These are phyloP conservation scores for Aplochiton taeniatus DNA, from an alignment of 2,797 vertebrate genomes.

Conservation along the genomic window DNA sequence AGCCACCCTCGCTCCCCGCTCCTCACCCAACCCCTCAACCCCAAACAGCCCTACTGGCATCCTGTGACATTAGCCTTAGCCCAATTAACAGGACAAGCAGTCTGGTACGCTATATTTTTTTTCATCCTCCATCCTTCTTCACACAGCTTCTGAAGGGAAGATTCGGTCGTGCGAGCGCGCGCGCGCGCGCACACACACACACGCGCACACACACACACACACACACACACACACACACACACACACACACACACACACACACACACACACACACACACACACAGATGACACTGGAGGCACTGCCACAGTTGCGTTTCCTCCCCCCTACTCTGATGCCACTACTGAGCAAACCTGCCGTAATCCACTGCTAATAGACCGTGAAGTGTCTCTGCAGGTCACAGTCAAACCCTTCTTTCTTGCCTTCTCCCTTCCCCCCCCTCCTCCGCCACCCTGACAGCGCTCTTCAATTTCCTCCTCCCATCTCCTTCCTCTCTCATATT, in stretches of 20 bases:
- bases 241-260: neutral
- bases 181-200: neutral
- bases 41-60: slow-evolving; percentile 8
- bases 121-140: slow-evolving; percentile 7
- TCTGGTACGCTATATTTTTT: neutral
- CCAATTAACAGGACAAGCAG: slow-evolving; percentile 47
- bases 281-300: neutral
- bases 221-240: no score
- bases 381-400: neutral
- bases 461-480: neutral
- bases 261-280: no score
- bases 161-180: no score
- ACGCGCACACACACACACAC: neutral
- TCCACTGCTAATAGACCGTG: slow-evolving; percentile 1
- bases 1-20: slow-evolving; percentile 4
- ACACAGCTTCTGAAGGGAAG: neutral
- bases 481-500: neutral
- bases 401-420: neutral
- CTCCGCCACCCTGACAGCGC: neutral
- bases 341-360: slow-evolving; percentile 9
- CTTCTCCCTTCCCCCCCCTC: neutral
- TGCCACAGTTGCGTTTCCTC: neutral
- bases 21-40: slow-evolving; percentile 18
- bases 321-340: neutral
- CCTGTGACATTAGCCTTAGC: slow-evolving; percentile 43